Base-by-base conservation (phyloP, 2,888 invertebrate species). In the Acrobasis consociella region DNA sequence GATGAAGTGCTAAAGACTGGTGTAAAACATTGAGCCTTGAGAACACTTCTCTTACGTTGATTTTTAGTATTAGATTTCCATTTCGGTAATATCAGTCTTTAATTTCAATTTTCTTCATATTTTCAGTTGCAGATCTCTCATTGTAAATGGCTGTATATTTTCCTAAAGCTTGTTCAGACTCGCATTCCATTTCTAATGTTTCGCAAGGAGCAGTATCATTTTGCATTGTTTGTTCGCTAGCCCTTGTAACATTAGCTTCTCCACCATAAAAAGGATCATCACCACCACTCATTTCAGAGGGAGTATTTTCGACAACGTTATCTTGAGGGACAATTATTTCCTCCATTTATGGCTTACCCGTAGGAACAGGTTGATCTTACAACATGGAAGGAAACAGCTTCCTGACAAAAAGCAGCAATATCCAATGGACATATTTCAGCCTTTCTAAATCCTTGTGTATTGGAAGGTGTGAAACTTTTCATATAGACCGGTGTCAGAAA, bases 401-500 rank as follows among this genome's bases (percentile, higher is more conserved):
- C 17, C 17, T 5, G 17, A 9, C 5, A 3, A 2, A 52, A 2
- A 22, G 17, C 22, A 10, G 8, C 5, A 22, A 1, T 52, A 22
- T 22, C 22, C 9, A 52, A 52, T 9, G 52, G 52, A 52, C 5
- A 52, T 8, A 52, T 31, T 22, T 31, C 52, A 2, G 52, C 13
- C 22, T 52, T 52, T 11, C 11, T 9, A 17, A 51, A 51, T 11
- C 17, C 17, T 15, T 11, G 17, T 9, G 17, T 51, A 16, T 51
- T 51, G 5, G 62, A 16, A 39, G 49, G 65, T 39, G 64, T 66
- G 62, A 70, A 70, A 58, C 55, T 13, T 65, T 55, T 68, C 63
- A 67, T 64, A 62, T 62, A 68, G 1, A 56, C 65, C 11, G 67
- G 68, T 17, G 63, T 69, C n/a, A 68, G 62, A 53, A 68, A 65